These are phyloP conservation scores for Hozukius guyotensis DNA, from an alignment of 2,797 vertebrate species.

Conservation along the genomic window DNA sequence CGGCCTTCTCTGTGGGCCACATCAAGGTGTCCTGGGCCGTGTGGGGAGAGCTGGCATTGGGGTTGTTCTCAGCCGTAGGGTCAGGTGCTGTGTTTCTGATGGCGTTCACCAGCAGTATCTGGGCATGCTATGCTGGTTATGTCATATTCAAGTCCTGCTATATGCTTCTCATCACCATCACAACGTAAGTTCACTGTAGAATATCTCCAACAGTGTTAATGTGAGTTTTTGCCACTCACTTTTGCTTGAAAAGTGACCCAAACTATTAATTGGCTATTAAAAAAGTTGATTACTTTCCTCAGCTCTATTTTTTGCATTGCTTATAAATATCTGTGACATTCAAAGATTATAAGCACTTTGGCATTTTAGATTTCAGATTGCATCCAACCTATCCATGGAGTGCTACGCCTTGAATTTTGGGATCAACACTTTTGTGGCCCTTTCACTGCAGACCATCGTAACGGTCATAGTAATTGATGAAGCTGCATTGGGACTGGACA, in stretches of 20 bases:
- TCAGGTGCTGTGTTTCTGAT: conserved; percentile 78
- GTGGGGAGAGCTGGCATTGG: conserved; percentile 83
- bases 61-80: conserved; percentile 78
- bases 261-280: background rate
- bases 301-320: background rate
- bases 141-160: conserved; percentile 82
- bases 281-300: background rate
- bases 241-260: background rate
- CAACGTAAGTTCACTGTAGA: conserved; percentile 61
- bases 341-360: background rate
- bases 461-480: conserved; percentile 77
- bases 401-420: conserved; percentile 84
- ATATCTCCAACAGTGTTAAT: background rate
- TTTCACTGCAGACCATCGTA: conserved; percentile 79
- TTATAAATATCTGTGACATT: background rate
- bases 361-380: conserved; percentile 80
- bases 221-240: background rate
- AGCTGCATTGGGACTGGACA: conserved; percentile 75
- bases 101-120: conserved; percentile 74
- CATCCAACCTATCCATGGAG: conserved; percentile 80
- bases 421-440: conserved; percentile 81
- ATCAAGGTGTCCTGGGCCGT: conserved; percentile 73
- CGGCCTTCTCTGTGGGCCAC: conserved; percentile 77
- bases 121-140: conserved; percentile 79
- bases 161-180: conserved; percentile 84